Conservation (phyloP, 2,888 invertebrate genomes). For the Tipula vernalis region DNA sequence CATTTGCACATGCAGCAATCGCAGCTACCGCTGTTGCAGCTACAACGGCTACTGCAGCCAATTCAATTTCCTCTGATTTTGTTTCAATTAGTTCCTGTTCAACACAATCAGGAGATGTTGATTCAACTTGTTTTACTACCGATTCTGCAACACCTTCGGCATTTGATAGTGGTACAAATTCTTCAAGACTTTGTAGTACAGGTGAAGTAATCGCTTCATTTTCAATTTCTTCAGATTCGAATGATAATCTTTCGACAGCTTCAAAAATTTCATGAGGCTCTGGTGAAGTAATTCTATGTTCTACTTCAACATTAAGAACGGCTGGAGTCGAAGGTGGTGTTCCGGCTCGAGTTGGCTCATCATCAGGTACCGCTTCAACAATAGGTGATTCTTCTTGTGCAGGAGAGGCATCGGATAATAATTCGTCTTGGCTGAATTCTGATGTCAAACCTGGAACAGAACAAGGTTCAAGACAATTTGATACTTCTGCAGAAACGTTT, state of each 20-base stretch:
- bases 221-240: not conserved
- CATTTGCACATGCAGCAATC: slow-evolving; percentile 13
- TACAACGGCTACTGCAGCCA: slow-evolving; percentile 5
- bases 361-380: not conserved
- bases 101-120: not conserved
- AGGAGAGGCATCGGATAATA: not conserved
- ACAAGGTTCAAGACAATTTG: not conserved
- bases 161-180: not conserved
- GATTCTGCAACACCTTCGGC: not conserved
- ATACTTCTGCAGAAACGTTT: not conserved
- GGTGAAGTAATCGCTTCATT: not conserved
- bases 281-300: not conserved
- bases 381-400: not conserved
- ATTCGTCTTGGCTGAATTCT: not conserved
- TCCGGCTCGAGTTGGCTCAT: not conserved
- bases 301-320: not conserved
- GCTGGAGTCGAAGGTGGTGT: not conserved
- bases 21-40: slow-evolving; percentile 15
- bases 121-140: not conserved
- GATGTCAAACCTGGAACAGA: not conserved
- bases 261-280: slow-evolving; percentile 7
- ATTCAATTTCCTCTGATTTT: not conserved
- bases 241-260: not conserved
- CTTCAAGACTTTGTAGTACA: not conserved
- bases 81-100: too few species aligned